Percentiles rank a stretch among this genome's conserved stretches.
phyloP scores from a whole-genome alignment of 2,797 vertebrate genomes.

The Vespertilio murinus region DNA sequence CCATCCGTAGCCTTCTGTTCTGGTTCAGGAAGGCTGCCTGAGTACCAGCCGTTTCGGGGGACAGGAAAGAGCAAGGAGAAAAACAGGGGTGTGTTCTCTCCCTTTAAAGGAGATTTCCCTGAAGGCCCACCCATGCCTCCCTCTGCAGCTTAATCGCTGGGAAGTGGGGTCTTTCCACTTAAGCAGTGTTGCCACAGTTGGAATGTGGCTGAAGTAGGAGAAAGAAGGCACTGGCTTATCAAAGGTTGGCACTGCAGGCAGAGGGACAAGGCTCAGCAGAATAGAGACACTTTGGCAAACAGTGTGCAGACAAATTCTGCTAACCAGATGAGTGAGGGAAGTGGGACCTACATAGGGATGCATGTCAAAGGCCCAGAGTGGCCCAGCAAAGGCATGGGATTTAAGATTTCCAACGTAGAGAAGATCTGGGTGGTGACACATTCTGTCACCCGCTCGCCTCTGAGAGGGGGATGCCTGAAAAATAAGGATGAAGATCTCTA shows the following conservation, averaged over 20 bases:
- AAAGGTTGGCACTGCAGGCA: background rate
- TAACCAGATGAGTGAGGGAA: background rate
- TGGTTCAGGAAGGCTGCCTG: background rate
- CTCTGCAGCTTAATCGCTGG: background rate
- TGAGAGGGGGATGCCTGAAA: background rate
- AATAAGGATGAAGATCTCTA: too few relatives aligned
- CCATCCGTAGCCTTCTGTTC: background rate
- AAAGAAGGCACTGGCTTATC: background rate
- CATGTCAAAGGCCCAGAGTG: background rate
- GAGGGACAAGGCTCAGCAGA: background rate
- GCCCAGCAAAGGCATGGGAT: too few relatives aligned
- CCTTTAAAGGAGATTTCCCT: background rate
- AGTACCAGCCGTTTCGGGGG: background rate
- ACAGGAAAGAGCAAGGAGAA: background rate
- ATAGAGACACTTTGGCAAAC: background rate
- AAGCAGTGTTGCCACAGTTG: background rate
- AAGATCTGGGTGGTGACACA: background rate
- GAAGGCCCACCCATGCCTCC: background rate
- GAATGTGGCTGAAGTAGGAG: background rate
- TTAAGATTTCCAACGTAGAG: background rate
- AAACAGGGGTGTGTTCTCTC: background rate
- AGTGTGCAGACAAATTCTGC: background rate
- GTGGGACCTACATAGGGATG: background rate
- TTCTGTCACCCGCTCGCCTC: background rate
- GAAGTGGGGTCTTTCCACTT: background rate